These are phyloP conservation scores for Catharus ustulatus DNA, from an alignment of 2,797 vertebrate species.

Conservation along the genomic window DNA sequence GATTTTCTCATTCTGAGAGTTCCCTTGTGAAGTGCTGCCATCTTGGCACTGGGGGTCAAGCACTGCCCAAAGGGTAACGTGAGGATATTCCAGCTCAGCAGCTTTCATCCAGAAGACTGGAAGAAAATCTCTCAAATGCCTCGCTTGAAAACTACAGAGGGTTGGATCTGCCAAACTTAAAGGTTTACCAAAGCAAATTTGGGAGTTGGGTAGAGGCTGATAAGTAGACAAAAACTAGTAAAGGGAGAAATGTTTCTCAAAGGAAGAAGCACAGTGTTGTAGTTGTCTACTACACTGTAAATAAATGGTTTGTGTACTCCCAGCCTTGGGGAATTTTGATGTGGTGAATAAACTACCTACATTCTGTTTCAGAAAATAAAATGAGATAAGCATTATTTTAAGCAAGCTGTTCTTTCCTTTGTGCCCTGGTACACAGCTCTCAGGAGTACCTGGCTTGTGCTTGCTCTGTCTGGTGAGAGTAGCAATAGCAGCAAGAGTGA, in stretches of 20 bases:
- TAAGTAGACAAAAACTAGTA: background rate
- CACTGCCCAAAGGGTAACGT: background rate
- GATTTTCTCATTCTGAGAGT: constrained; percentile 8
- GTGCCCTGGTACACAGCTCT: background rate
- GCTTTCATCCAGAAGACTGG: background rate
- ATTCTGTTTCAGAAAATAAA: constrained; percentile 57
- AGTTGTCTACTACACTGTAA: background rate
- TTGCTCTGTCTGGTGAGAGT: background rate
- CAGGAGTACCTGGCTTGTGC: background rate
- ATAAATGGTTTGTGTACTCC: background rate
- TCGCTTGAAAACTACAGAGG: background rate
- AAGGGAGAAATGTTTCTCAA: background rate
- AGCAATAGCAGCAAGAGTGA: background rate
- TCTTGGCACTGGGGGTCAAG: background rate
- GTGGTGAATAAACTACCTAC: constrained; percentile 41
- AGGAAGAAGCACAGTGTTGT: background rate
- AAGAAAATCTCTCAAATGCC: background rate
- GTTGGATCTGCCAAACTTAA: background rate
- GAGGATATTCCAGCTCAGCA: background rate
- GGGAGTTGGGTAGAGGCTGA: background rate
- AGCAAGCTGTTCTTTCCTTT: background rate
- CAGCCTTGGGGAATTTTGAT: background rate
- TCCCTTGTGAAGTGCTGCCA: background rate
- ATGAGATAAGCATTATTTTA: constrained; percentile 20
- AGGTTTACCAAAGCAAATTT: background rate